These are phyloP conservation scores for Panulirus ornatus DNA, from an alignment of 1,140 invertebrate genomes.

Conservation along the genomic window DNA sequence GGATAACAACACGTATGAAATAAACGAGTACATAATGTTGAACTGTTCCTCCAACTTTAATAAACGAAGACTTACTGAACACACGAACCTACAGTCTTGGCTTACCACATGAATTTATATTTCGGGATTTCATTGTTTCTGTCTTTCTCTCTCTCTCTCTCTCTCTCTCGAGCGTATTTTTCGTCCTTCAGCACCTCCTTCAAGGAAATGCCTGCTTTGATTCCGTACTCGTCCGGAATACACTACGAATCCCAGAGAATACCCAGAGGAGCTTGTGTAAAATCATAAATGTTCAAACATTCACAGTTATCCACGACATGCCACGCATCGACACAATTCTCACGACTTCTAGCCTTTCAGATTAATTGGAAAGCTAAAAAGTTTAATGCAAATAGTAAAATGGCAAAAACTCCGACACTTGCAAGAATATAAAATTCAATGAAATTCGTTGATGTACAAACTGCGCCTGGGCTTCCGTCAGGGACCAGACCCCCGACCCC, in stretches of 20 bases:
- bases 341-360: conserved; percentile 20
- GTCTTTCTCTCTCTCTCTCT: no score
- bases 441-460: conserved; percentile 66
- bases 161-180: no score
- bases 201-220: no score
- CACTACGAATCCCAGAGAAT: conserved; percentile 29
- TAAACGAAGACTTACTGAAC: no score
- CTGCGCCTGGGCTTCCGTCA: conserved; percentile 48
- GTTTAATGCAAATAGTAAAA: conserved; percentile 39
- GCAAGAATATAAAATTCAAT: conserved; percentile 49
- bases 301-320: not conserved
- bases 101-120: no score
- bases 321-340: not conserved
- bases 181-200: no score
- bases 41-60: no score
- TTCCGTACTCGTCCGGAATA: not conserved
- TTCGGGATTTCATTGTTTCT: no score
- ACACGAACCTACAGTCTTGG: no score
- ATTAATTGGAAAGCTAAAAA: conserved; percentile 38
- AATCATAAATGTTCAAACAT: not conserved
- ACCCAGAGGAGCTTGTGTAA: conserved; percentile 13
- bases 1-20: no score
- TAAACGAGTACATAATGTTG: no score
- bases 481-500: not conserved
- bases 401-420: conserved; percentile 37